phyloP scores from a whole-genome alignment of 2,797 vertebrate genomes.

The Eidolon dupreanum region DNA sequence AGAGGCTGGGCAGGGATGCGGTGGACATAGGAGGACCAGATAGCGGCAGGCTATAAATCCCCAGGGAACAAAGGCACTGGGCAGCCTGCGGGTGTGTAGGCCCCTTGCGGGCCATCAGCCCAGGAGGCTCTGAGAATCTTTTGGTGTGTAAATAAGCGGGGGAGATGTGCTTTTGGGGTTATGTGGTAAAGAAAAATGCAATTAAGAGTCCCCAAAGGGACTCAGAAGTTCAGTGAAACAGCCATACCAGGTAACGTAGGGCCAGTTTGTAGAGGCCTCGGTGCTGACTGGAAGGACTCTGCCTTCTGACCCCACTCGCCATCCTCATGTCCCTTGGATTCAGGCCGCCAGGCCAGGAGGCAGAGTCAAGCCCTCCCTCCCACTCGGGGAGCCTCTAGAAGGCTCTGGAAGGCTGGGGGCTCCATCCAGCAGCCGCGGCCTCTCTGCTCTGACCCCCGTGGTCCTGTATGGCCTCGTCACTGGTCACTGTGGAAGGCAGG shows the following conservation, averaged over 20 bases:
- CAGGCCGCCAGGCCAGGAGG: not conserved
- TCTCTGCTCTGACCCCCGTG: not conserved
- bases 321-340: not conserved
- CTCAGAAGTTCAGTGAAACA: not conserved
- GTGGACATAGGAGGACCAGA: constrained; percentile 11
- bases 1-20: not conserved
- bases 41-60: constrained; percentile 45
- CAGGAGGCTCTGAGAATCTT: constrained; percentile 19
- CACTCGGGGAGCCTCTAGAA: constrained; percentile 69
- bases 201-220: not conserved
- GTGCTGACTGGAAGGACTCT: not conserved
- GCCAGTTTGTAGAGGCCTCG: not conserved
- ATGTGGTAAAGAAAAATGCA: not conserved
- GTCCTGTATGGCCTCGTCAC: not conserved
- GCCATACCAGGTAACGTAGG: not conserved
- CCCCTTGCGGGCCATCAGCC: constrained; percentile 25
- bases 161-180: not conserved
- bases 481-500: not conserved
- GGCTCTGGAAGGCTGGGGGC: not conserved
- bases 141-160: constrained; percentile 18
- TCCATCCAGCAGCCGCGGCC: not conserved
- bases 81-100: not conserved
- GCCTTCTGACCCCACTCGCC: not conserved
- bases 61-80: constrained; percentile 25
- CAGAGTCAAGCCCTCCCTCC: not conserved